These are phyloP conservation scores for Sus scrofa DNA, from an alignment of 2,113 vertebrate genomes.

Conservation along the genomic window T2T-Sscrofa CM000830.6:95842001-95842500, in stretches of 20 bases:
- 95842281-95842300: neutral
- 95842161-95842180: neutral
- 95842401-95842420: neutral
- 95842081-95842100: neutral
- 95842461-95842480: neutral
- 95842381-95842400: neutral
- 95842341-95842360: neutral
- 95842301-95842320: neutral
- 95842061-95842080: neutral
- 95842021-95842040: neutral
- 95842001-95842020: neutral
- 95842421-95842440: neutral
- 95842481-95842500: neutral
- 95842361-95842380: neutral
- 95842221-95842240: neutral
- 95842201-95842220: neutral
- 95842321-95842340: neutral
- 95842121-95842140: neutral
- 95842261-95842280: neutral
- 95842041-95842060: neutral
- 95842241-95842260: neutral
- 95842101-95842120: neutral
- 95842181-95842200: neutral
- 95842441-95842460: neutral
- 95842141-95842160: neutral